Evolutionary conservation across 2,113 vertebrate genomes (phyloP).

Genomic region (Cryptomyrus ogoouensis): DNA sequence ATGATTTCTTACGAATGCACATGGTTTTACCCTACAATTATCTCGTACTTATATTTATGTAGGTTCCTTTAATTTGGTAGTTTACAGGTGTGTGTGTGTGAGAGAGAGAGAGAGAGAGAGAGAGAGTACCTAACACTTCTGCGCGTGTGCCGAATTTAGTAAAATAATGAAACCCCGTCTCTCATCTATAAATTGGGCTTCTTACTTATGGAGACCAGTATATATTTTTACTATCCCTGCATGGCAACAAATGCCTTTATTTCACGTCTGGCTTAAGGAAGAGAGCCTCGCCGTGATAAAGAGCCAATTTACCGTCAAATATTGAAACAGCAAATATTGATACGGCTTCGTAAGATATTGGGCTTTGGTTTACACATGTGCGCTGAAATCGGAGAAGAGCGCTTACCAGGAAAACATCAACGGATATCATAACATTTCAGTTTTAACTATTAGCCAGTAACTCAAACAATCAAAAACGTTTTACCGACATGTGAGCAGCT

Average conservation of each 20-base stretch:
- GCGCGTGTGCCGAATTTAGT: neutral
- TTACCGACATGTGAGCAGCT: neutral
- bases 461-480: neutral
- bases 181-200: neutral
- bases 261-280: neutral
- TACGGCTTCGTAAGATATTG: neutral
- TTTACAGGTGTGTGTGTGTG: neutral
- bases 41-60: neutral
- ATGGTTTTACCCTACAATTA: neutral
- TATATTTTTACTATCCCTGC: neutral
- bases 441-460: neutral
- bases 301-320: neutral
- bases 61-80: neutral
- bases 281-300: neutral
- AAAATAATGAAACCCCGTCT: neutral
- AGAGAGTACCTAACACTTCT: neutral
- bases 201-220: neutral
- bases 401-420: neutral
- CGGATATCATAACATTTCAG: neutral
- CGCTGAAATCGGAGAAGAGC: neutral
- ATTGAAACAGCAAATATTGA: slow-evolving; percentile 13
- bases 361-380: neutral
- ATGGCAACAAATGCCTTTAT: slow-evolving; percentile 4
- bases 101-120: too few species aligned
- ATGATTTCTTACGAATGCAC: neutral